phyloP scores from a whole-genome alignment of 2,797 vertebrate species.

The Hoplostethus mediterraneus region DNA sequence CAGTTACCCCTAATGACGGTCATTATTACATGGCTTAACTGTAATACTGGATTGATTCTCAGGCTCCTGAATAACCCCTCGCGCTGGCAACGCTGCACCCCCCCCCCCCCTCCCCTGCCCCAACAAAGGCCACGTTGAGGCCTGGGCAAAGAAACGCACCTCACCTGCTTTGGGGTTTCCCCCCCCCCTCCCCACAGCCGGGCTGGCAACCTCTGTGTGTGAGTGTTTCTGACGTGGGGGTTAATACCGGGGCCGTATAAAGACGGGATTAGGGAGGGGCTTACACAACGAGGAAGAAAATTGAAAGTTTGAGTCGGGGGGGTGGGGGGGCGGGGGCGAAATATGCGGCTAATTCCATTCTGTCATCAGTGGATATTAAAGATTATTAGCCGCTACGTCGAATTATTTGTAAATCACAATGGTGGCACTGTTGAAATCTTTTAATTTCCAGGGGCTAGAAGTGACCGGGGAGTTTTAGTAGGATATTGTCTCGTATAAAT shows the following conservation, averaged over 20 bases:
- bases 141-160: conserved; percentile 62
- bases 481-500: conserved; percentile 77
- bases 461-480: conserved; percentile 77
- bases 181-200: conserved; percentile 18
- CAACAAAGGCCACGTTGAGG: conserved; percentile 85
- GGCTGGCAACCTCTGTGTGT: conserved; percentile 68
- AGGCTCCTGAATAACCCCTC: conserved; percentile 80
- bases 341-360: conserved; percentile 96
- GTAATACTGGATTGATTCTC: conserved; percentile 92
- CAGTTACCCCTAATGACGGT: conserved; percentile 93
- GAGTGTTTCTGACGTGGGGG: conserved; percentile 71
- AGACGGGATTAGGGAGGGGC: conserved; percentile 88
- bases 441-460: conserved; percentile 85
- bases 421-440: conserved; percentile 88
- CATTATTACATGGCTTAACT: conserved; percentile 94
- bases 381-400: conserved; percentile 86
- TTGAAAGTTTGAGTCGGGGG: conserved; percentile 85
- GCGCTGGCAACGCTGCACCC: conserved; percentile 79
- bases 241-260: conserved; percentile 83
- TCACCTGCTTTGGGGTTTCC: conserved; percentile 22
- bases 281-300: conserved; percentile 87
- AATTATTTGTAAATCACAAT: conserved; percentile 90
- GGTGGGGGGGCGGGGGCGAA: conserved; percentile 74
- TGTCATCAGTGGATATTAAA: conserved; percentile 99
- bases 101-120: conserved; percentile 22